These are phyloP conservation scores for Rhinolophus ferrumequinum DNA, from an alignment of 2,113 vertebrate genomes.

Conservation along the genomic window DNA sequence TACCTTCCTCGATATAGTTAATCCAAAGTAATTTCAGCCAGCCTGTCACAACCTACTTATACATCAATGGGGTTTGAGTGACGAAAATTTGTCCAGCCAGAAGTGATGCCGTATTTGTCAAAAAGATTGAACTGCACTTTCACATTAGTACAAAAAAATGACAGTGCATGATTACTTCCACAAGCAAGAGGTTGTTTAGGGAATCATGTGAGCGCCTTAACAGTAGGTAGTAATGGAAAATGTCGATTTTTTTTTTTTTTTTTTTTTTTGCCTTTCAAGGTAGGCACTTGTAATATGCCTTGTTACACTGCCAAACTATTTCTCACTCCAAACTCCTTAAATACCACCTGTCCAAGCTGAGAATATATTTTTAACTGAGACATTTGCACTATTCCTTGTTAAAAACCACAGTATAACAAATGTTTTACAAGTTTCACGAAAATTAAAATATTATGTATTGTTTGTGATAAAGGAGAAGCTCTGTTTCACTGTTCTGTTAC, in stretches of 20 bases:
- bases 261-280: conserved; percentile 56
- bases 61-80: conserved; percentile 71
- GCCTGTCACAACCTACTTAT: conserved; percentile 67
- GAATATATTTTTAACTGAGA: conserved; percentile 72
- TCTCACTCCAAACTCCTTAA: conserved; percentile 82
- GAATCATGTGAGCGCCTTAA: conserved; percentile 76
- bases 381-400: conserved; percentile 71
- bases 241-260: conserved; percentile 79
- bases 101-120: conserved; percentile 81
- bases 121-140: conserved; percentile 84
- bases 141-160: conserved; percentile 78
- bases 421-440: conserved; percentile 49
- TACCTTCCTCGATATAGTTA: conserved; percentile 57
- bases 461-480: neutral
- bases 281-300: conserved; percentile 79
- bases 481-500: neutral
- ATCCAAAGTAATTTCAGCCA: conserved; percentile 68
- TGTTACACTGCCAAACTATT: conserved; percentile 82
- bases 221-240: conserved; percentile 81
- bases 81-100: conserved; percentile 78
- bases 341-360: conserved; percentile 82
- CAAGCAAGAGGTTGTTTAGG: conserved; percentile 76
- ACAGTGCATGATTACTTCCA: conserved; percentile 80
- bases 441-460: conserved; percentile 75
- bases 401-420: conserved; percentile 64